Base-by-base conservation (phyloP, 2,797 vertebrate genomes). In the Apodemus agrarius region DNA sequence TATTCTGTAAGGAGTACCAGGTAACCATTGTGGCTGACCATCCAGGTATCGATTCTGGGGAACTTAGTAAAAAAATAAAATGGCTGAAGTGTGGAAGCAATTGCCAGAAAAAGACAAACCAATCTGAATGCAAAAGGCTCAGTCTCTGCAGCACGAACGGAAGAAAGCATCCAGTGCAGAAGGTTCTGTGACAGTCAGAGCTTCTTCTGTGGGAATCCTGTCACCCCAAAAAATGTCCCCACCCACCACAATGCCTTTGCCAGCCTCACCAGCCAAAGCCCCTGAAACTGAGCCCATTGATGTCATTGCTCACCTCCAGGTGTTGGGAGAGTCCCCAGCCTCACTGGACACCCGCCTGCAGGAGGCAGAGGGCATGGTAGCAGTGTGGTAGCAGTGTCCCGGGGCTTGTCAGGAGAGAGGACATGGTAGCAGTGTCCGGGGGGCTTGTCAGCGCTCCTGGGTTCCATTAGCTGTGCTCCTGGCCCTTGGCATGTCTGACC, bases 281-380 rank as follows among this genome's bases (percentile, higher is more conserved):
- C 99, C 99, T 1, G 99, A 99, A 10, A 99, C 99, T 0, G 99
- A 99, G 91, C 99, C 99, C 95, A 99, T 99, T 16, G 99, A 99
- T 65, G 99, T 99, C 6, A 99, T 99, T 34, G 99, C 99, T 93
- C 99, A 99, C 97, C 98, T 99, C 49, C 99, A 99, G 98, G 98
- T 99, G 4, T 97, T 99, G 43, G 99, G 99, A 43, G 99, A 99
- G 97, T 99, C 99, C 8, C 98, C 90, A 99, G 99, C 91, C 99
- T 99, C 97, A 99, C 99, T 52, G 99, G 99, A 46, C 99, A 99
- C 97, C 99, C 4, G 99, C 87, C 99, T 99, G 52, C 99, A 99
- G 97, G 99, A 99, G 98, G 99, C 99, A 10, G 99, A 99, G 98
- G 99, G 99, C 46, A 99, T 99, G 99, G 99, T 99, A 97, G 99